Evolutionary conservation across 1,140 invertebrate species (phyloP), one percentile per base, ranked within the genome.

Genomic region (Stegodyphus dumicola): DNA sequence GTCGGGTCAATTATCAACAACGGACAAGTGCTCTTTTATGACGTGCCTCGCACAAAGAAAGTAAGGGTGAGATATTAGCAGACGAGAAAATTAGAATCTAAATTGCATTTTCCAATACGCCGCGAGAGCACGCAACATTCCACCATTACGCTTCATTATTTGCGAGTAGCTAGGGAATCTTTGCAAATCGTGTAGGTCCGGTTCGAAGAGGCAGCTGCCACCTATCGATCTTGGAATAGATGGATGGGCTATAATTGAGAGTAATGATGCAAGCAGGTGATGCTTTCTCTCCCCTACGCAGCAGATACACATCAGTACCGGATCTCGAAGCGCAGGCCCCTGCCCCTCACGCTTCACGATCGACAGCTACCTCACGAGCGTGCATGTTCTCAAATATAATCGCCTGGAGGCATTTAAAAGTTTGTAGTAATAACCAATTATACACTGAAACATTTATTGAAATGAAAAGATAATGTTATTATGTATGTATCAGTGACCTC

Each of bases 241-340:
- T 85, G 81, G 81, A 85, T 85, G 74, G 65, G 52, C 74, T 66
- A 85, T 85, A 85, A 85, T 85, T 85, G 81, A 85, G 81, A 85
- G 74, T 85, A 85, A 85, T 85, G 74, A 73, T 51, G 51, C 65
- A 18, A 51, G 81, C 81, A 85, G 81, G 81, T 85, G 81, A 85
- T 60, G 81, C 65, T 54, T 74, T 74, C 71, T 83, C 80, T 83
- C 48, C 65, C n/a, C 65, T 67, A 9, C n/a, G 11, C 65, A 18
- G 65, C 48, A 85, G 74, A 85, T 85, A 56, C 71, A n/a, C 51
- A 85, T 85, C 81, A 17, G 81, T 85, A 85, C 81, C 81, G 81
- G 81, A 85, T 85, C 81, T 80, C 53, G 67, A 67, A 54, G 51
- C 49, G 52, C 60, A 73, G 56, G 9, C 67, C 69, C 70, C n/a